These are phyloP conservation scores for Phaethornis superciliosus DNA, from an alignment of 2,113 vertebrate genomes.

Conservation along the genomic window DNA sequence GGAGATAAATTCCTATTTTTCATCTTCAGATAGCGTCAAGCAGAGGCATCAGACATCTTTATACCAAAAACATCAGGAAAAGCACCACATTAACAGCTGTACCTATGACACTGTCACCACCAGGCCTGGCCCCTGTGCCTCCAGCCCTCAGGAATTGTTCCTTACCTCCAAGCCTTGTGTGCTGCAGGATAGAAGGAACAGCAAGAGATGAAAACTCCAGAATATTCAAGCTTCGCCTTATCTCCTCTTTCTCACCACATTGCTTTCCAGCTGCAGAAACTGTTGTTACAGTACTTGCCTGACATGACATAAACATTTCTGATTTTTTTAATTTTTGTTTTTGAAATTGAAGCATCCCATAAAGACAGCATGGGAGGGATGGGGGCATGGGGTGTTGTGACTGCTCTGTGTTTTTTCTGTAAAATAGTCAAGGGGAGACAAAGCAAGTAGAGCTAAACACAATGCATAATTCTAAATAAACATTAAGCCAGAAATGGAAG, in stretches of 20 bases:
- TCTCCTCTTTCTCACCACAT: background rate
- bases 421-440: background rate
- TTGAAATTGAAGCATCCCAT: background rate
- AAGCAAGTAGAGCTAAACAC: background rate
- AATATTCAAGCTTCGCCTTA: background rate
- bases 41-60: background rate
- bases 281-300: background rate
- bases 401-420: background rate
- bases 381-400: background rate
- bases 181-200: background rate
- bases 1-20: background rate
- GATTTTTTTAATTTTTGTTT: background rate
- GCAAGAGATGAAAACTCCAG: background rate
- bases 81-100: background rate
- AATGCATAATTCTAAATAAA: background rate
- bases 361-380: background rate
- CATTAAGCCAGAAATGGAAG: background rate
- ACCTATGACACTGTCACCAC: accelerated
- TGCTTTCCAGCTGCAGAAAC: background rate
- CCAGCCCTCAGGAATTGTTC: background rate
- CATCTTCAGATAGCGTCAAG: background rate
- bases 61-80: background rate
- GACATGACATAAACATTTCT: background rate
- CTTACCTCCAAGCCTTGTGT: background rate
- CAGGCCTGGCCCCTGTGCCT: accelerated